Conservation (phyloP, 2,888 invertebrate species). For the Sialis fuliginosa region DNA sequence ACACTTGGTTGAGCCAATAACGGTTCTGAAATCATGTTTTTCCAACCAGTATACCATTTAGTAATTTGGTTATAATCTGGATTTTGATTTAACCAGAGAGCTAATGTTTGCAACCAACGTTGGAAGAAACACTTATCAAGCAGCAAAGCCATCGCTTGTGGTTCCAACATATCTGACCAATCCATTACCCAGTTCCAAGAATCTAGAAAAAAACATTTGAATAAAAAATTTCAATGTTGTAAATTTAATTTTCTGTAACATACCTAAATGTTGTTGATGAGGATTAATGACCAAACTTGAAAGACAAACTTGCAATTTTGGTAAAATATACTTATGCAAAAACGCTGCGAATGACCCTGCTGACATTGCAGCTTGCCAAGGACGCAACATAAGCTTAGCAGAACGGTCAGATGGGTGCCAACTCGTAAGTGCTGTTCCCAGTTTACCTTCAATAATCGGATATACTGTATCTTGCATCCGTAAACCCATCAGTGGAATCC, state of each 20-base stretch:
- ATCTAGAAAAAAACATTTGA: slow-evolving; percentile 31
- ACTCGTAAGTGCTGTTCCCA: slow-evolving; percentile 71
- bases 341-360: slow-evolving; percentile 62
- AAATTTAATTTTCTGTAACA: slow-evolving; percentile 6
- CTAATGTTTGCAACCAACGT: slow-evolving; percentile 71
- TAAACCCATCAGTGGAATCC: slow-evolving; percentile 53
- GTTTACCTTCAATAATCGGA: slow-evolving; percentile 79
- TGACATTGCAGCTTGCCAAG: slow-evolving; percentile 57
- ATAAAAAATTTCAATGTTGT: too few species aligned
- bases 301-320: slow-evolving; percentile 63
- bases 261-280: slow-evolving; percentile 49
- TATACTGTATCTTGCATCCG: slow-evolving; percentile 48
- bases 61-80: slow-evolving; percentile 84
- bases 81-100: slow-evolving; percentile 79
- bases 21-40: slow-evolving; percentile 37
- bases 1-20: slow-evolving; percentile 30
- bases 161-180: slow-evolving; percentile 76
- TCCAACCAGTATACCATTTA: slow-evolving; percentile 60
- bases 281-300: slow-evolving; percentile 49
- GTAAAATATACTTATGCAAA: slow-evolving; percentile 70
- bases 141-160: slow-evolving; percentile 57
- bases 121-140: slow-evolving; percentile 85
- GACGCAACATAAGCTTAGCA: slow-evolving; percentile 76
- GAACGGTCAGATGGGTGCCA: slow-evolving; percentile 95
- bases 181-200: slow-evolving; percentile 90